Conservation (phyloP, 2,888 invertebrate species). For the Argynnis bischoffii region DNA sequence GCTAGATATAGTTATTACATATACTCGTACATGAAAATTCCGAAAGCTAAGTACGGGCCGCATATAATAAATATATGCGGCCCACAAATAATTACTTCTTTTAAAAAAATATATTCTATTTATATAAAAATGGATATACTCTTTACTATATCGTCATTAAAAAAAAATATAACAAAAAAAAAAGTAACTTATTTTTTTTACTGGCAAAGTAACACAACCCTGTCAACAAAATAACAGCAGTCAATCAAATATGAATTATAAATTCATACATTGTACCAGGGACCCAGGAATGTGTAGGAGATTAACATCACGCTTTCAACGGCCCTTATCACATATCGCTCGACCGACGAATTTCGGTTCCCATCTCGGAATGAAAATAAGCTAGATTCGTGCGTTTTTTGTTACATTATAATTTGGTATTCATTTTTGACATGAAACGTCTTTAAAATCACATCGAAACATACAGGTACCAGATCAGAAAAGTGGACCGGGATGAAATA, state of each 20-base stretch:
- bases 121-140: no score
- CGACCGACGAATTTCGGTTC: slow-evolving; percentile 59
- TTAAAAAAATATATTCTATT: no score
- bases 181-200: neutral
- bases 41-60: no score
- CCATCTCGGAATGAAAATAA: slow-evolving; percentile 61
- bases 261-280: slow-evolving; percentile 76
- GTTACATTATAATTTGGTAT: neutral
- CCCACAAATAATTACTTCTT: no score
- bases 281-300: slow-evolving; percentile 73
- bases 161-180: neutral
- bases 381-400: slow-evolving; percentile 41
- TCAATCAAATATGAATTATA: slow-evolving; percentile 51
- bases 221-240: slow-evolving; percentile 16
- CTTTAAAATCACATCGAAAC: neutral
- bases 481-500: no score
- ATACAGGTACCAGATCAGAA: no score
- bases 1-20: no score
- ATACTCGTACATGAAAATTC: no score
- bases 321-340: slow-evolving; percentile 63
- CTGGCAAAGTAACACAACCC: neutral
- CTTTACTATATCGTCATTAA: no score
- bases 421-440: neutral
- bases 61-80: no score
- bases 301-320: slow-evolving; percentile 67